Conservation (phyloP, 1,140 invertebrate species). For the Acromyrmex heyeri region DNA sequence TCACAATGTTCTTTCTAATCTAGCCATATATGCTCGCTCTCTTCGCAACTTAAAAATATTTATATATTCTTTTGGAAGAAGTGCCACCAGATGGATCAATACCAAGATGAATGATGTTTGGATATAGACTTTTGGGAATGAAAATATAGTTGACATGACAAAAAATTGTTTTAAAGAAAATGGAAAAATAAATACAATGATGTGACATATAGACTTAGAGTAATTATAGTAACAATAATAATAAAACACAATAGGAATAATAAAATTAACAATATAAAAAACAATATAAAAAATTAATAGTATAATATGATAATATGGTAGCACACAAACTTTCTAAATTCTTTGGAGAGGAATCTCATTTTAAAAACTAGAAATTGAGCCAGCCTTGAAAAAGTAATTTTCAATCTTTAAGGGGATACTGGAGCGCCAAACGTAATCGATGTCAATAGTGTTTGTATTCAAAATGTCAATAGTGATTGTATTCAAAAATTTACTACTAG, state of each 20-base stretch:
- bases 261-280: neutral
- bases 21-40: slow-evolving; percentile 9
- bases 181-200: neutral
- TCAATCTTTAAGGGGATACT: too few species aligned
- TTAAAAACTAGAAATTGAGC: too few species aligned
- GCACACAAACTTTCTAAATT: too few species aligned
- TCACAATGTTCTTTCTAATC: slow-evolving; percentile 55
- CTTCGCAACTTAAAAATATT: slow-evolving; percentile 54
- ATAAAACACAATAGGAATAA: neutral
- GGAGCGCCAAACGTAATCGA: too few species aligned
- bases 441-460: too few species aligned
- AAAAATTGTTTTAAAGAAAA: neutral
- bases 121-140: neutral
- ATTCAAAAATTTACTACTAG: too few species aligned
- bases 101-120: slow-evolving; percentile 26
- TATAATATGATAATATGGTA: neutral
- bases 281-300: too few species aligned
- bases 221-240: neutral
- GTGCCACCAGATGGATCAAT: slow-evolving; percentile 38
- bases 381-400: too few species aligned
- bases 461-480: too few species aligned
- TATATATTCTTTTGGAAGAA: slow-evolving; percentile 51
- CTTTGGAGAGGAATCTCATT: too few species aligned
- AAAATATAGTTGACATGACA: neutral
- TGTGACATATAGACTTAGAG: neutral